Evolutionary conservation across 2,113 vertebrate genomes (phyloP), one percentile per base, ranked within the genome.

Genomic region (Sciurus niger): DNA sequence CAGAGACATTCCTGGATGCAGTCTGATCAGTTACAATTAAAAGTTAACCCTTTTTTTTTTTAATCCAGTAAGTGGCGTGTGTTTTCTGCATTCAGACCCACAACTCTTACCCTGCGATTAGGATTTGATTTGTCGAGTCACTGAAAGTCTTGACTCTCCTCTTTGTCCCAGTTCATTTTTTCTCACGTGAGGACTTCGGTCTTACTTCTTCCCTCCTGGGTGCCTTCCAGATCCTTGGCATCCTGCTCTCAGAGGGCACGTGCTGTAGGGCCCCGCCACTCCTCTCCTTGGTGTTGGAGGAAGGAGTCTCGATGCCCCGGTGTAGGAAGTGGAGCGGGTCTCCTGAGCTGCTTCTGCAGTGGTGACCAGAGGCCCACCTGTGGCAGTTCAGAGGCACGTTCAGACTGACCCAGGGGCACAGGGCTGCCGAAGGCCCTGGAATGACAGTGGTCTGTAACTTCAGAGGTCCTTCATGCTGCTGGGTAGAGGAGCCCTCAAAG

Each of bases 21-120:
- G 84, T 85, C 93, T 46, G 85, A 51, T 97, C 91, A 68, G 84
- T 98, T 96, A 79, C 6, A 25, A 98, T 98, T 98, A 98, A 98
- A 97, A 97, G 94, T 96, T 95, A 80, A 72, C 32, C 84, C 18
- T 68, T 60, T 76, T 89, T 12, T 37, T 51, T 91, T 92, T 78
- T 8, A 48, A 48, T 48, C 17, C 65, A 90, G n/a, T 89, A 58
- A 90, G 53, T 16, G 25, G 4, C 55, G 2, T 80, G 25, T 63
- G 30, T 83, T 84, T 90, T 90, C 72, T 84, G 37, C 48, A 8
- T 63, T 86, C 74, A 72, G 72, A 65, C 17, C 17, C 4, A 43
- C n/a, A 6, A 30, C 37, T 76, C 37, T 70, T 67, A 16, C 37
- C 17, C 77, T 4, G 4, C 30, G 0, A 4, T 20, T 84, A 84